A percentile compares a stretch with the other conserved stretches of the same genome.
Conservation (phyloP, 2,797 vertebrate genomes). For the Psittacula derbiana region DNA sequence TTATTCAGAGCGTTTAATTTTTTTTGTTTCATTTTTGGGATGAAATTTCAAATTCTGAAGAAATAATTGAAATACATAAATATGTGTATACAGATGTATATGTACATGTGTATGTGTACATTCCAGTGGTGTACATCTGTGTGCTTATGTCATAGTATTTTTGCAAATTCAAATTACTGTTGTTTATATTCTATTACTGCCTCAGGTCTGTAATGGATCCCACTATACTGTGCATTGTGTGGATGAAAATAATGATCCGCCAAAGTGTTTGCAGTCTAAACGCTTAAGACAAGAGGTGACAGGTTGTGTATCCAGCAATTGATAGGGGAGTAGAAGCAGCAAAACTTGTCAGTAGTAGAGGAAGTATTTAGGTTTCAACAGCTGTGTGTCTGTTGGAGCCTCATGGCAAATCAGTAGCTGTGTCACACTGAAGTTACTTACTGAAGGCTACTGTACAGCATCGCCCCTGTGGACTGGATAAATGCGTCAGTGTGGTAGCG, state of each 20-base stretch:
- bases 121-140: rapidly evolving
- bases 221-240: background rate
- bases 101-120: background rate
- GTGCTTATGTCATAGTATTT: background rate
- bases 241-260: background rate
- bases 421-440: background rate
- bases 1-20: background rate
- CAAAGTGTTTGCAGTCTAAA: background rate
- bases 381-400: background rate
- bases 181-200: background rate
- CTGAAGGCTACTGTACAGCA: background rate
- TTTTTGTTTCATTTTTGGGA: background rate
- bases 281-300: background rate
- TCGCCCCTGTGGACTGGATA: rapidly evolving
- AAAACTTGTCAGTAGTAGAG: background rate
- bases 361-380: background rate
- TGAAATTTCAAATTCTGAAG: conserved; percentile 5
- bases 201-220: background rate
- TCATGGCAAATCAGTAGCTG: background rate
- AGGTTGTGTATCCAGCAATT: background rate
- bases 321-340: background rate
- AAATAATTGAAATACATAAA: background rate
- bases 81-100: background rate
- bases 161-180: background rate
- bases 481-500: background rate